Evolutionary conservation across 23 tunicate species (phyloP), one percentile per base, ranked within the genome.

Genomic region (Styela clava): DNA sequence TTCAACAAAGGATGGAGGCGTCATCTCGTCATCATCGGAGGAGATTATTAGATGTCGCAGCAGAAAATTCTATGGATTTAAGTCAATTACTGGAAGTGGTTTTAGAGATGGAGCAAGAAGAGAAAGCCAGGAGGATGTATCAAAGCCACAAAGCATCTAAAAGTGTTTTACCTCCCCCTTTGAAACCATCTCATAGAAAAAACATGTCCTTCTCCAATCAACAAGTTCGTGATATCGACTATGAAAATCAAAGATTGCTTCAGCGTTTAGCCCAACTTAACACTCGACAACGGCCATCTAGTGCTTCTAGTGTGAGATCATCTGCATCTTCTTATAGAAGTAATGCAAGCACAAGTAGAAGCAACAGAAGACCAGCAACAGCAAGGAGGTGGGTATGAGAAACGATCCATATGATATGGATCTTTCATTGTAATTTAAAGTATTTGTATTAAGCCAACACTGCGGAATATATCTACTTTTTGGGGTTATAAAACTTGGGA

Each of bases 271-370:
- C 87, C 2, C 78, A 81, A 67, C 34, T 62, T 62, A 28, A 34
- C 16, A 65, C 56, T 24, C 86, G 74, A 63, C 64, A 79, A 27
- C 68, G 97, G 61, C 97, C 97, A 16, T 91, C 97, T 27, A 91
- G 97, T 67, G 97, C 97, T 5, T 86, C 97, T 19, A 91, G 98
- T 78, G 74, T 82, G 31, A 81, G 93, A 31, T 86, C 97, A 12
- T 69, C 35, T 31, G 74, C 74, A 30, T 82, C 85, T 3, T 62
- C 82, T 25, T 86, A 37, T 22, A 74, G 85, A 1, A 63, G 83
- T 24, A 76, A 82, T 34, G 64, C 88, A 25, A 86, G 72, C 1
- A 20, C 79, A 21, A 62, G 81, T 33, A 27, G 78, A n/a, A 78
- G 84, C 0, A 71, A 71, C 34, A 69, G 87, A 88, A 77, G 86